Conservation (phyloP, 2,113 vertebrate species). For the Cavia porcellus region DNA sequence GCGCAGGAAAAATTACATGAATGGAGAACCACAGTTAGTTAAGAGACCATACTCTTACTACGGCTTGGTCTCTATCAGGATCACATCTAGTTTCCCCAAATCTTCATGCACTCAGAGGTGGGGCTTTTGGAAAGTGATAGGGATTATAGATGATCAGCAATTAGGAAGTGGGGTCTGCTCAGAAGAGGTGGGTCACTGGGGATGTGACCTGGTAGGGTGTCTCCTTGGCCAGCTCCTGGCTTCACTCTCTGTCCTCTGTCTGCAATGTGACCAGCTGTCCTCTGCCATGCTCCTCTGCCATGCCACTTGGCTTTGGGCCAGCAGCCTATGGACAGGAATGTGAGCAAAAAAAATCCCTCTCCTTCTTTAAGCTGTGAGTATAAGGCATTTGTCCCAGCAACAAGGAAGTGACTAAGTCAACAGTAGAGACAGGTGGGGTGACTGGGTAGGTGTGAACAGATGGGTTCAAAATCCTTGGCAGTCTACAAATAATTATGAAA, state of each 20-base stretch:
- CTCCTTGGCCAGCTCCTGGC: background rate
- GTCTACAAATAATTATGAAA: background rate
- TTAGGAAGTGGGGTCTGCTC: background rate
- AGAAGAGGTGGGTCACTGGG: background rate
- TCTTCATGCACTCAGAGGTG: background rate
- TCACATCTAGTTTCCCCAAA: background rate
- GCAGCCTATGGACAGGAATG: background rate
- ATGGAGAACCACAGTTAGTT: background rate
- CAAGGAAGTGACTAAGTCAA: background rate
- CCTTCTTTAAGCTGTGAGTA: background rate
- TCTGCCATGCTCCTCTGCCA: background rate
- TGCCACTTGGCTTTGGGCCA: background rate
- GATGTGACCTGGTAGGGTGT: background rate
- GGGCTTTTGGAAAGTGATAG: background rate
- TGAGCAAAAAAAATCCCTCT: background rate
- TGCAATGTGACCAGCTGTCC: background rate
- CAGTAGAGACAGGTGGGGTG: background rate
- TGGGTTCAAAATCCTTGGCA: background rate
- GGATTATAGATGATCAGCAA: background rate
- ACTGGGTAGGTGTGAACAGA: background rate
- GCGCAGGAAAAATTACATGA: background rate
- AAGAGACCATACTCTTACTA: background rate
- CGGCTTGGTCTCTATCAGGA: background rate
- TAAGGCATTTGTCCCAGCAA: background rate
- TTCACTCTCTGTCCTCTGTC: background rate